Evolutionary conservation across 2,888 invertebrate genomes (phyloP).

Genomic region (Epistrophe grossulariae): DNA sequence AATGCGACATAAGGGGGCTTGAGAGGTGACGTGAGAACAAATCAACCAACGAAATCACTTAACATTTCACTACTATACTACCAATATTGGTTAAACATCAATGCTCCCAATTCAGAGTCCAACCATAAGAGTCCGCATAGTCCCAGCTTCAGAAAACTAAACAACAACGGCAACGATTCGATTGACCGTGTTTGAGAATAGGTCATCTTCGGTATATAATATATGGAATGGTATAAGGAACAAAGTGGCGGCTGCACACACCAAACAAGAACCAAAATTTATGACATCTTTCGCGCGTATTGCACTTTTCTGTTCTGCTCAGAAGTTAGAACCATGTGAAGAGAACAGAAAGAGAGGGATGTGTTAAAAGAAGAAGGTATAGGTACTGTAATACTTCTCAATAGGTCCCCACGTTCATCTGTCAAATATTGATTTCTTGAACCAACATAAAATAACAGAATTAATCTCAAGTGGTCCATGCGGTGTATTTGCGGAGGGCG

Average conservation of each 20-base stretch:
- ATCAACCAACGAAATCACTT: slow-evolving; percentile 76
- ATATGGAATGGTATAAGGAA: slow-evolving; percentile 6
- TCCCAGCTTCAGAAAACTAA: slow-evolving; percentile 2
- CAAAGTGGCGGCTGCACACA: slow-evolving; percentile 69
- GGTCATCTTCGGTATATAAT: slow-evolving; percentile 35
- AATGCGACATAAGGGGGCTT: slow-evolving; percentile 65
- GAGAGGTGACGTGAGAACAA: slow-evolving; percentile 75
- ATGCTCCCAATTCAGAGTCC: slow-evolving; percentile 73
- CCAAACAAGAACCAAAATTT: slow-evolving; percentile 71
- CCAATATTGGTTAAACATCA: slow-evolving; percentile 74
- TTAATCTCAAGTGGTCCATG: slow-evolving; percentile 76
- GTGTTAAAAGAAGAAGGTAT: background rate
- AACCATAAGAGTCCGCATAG: background rate
- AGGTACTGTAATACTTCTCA: background rate
- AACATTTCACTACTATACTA: slow-evolving; percentile 77
- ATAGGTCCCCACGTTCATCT: slow-evolving; percentile 56
- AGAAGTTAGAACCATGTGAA: background rate
- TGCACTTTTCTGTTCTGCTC: slow-evolving; percentile 56
- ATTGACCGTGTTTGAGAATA: slow-evolving; percentile 26
- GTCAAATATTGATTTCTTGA: slow-evolving; percentile 75
- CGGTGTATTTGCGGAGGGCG: slow-evolving; percentile 68
- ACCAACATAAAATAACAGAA: slow-evolving; percentile 76
- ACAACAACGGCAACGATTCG: background rate
- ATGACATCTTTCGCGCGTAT: slow-evolving; percentile 65
- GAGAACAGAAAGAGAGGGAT: slow-evolving; percentile 12